Evolutionary conservation across 2,888 invertebrate species (phyloP), one percentile per base, ranked within the genome.

Genomic region (Cataglyphis albicans): DNA sequence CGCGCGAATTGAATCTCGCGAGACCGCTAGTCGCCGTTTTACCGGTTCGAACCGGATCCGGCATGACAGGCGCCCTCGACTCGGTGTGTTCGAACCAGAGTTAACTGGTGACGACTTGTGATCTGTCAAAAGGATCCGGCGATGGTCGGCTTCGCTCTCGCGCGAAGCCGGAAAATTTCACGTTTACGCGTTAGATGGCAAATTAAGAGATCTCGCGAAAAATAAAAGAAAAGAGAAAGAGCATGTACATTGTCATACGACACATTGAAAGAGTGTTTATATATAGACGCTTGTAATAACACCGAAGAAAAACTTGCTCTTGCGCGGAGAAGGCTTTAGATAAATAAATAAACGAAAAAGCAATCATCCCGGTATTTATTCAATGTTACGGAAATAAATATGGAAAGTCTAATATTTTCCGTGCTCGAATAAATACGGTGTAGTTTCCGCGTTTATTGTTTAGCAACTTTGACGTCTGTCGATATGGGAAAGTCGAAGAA

Each of bases 41-140:
- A 84, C 89, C 84, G 89, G 89, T 88, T 88, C 63, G 61, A 89
- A 86, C 89, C 84, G 88, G 89, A 85, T 70, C 21, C 2, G 7
- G 64, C 59, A 35, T 48, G 21, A 67, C 55, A 70, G 63, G 63
- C 55, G 63, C 44, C 70, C 83, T 61, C 83, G 84, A 83, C 82
- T 84, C 82, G 80, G 91, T 90, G 85, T 83, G 86, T 86, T 83
- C 86, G 83, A 90, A 91, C 92, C 92, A 87, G 91, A 90, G 86
- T 74, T 84, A 90, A 91, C 92, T 85, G 83, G 91, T 75, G 81
- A 80, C 59, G 52, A 81, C 82, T 29, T 29, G 38, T 41, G 55
- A 67, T 76, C 55, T 15, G 38, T 76, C 57, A 57, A 57, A 67
- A 57, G 41, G 55, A 52, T n/a, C 52, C 38, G 12, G 38, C 25